Evolutionary conservation across 2,888 invertebrate genomes (phyloP).

Genomic region (Elgonia sp.): DNA sequence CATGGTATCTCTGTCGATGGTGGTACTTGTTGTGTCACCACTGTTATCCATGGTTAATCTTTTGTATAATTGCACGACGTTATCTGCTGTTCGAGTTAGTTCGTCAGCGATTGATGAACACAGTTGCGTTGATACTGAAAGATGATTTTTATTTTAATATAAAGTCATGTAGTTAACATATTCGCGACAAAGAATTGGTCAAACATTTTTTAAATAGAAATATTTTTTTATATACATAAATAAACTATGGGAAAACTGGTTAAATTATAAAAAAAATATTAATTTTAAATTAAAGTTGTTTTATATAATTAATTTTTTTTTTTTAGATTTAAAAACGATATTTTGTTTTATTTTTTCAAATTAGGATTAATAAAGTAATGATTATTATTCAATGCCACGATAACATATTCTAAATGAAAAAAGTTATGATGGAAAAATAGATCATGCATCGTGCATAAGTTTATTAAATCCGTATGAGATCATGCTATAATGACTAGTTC

Average conservation of each 20-base stretch:
- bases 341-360: too few species aligned
- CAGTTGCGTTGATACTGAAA: conserved; percentile 89
- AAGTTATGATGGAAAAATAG: conserved; percentile 36
- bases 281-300: background rate
- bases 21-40: conserved; percentile 83
- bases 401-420: conserved; percentile 8
- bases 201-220: background rate
- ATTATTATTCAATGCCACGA: background rate
- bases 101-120: conserved; percentile 90
- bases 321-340: too few species aligned
- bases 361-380: background rate
- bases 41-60: conserved; percentile 88
- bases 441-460: conserved; percentile 82
- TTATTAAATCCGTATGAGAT: conserved; percentile 85
- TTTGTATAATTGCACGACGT: conserved; percentile 91
- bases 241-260: too few species aligned
- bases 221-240: background rate
- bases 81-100: conserved; percentile 90
- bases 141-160: conserved; percentile 10
- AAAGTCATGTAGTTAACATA: too few species aligned
- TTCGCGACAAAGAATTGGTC: background rate
- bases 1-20: conserved; percentile 87
- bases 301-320: too few species aligned
- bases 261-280: background rate
- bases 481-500: conserved; percentile 83